Evolutionary conservation across 2,113 vertebrate species (phyloP).

Genomic region (Pogonocichla stellata): DNA sequence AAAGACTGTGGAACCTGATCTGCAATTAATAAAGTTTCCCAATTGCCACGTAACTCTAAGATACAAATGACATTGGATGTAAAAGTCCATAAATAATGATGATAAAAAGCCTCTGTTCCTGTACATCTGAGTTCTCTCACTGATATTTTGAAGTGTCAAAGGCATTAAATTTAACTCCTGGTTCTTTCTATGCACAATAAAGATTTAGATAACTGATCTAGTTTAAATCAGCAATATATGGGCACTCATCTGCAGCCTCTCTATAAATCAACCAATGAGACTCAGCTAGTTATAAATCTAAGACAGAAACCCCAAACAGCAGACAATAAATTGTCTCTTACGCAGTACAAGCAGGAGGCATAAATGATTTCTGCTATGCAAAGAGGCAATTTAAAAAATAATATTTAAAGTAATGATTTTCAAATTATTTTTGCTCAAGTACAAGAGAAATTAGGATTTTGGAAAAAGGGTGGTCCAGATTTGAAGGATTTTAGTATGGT

Average conservation of each 20-base stretch:
- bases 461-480: not conserved
- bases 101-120: not conserved
- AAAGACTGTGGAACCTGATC: not conserved
- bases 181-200: slow-evolving; percentile 2
- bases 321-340: not conserved
- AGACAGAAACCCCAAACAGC: not conserved
- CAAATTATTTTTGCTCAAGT: not conserved
- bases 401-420: not conserved
- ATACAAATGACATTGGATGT: not conserved
- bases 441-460: not conserved
- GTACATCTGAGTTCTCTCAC: not conserved
- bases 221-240: not conserved
- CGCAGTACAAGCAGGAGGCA: not conserved
- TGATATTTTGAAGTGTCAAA: not conserved
- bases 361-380: not conserved
- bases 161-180: slow-evolving; percentile 5
- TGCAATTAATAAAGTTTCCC: not conserved
- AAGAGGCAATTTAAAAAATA: not conserved
- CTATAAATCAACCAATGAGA: not conserved
- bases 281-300: not conserved
- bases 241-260: not conserved
- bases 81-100: not conserved
- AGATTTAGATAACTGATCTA: not conserved
- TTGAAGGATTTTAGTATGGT: not conserved
- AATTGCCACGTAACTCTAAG: not conserved